phyloP scores from a whole-genome alignment of 2,888 invertebrate species.

The Tetanocera ferruginea region DNA sequence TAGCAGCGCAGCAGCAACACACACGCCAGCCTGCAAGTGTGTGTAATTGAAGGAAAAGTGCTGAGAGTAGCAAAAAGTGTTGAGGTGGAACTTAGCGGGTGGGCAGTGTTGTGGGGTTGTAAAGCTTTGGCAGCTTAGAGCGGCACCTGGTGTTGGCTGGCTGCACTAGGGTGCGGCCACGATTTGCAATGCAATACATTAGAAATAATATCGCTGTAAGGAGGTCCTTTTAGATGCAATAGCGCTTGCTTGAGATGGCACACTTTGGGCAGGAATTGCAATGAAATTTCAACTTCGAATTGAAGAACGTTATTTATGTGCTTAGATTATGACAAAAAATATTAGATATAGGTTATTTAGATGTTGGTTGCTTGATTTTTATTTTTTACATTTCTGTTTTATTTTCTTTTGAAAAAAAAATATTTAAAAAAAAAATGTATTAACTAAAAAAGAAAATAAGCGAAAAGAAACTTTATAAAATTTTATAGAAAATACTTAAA shows the following conservation, averaged over 20 bases:
- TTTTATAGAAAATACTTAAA: too few species aligned
- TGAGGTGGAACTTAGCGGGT: neutral
- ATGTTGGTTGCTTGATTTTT: too few species aligned
- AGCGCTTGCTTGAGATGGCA: neutral
- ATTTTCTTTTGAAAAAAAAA: too few species aligned
- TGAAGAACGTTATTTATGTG: too few species aligned
- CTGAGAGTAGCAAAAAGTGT: conserved; percentile 17
- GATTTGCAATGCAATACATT: conserved; percentile 1
- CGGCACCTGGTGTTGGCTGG: too few species aligned
- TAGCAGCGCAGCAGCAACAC: neutral
- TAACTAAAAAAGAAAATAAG: too few species aligned
- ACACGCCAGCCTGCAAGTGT: conserved; percentile 31
- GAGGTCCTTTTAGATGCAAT: neutral
- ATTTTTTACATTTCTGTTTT: too few species aligned
- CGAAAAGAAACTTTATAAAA: too few species aligned
- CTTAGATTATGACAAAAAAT: too few species aligned
- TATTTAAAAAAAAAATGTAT: too few species aligned
- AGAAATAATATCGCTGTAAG: neutral
- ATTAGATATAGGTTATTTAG: too few species aligned
- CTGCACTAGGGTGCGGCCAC: neutral
- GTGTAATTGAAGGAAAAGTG: conserved; percentile 51
- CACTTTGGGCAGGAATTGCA: neutral
- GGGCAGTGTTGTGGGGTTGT: neutral
- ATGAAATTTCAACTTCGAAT: too few species aligned
- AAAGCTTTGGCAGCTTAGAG: neutral